Conservation (phyloP, 2,888 invertebrate genomes). For the Tenthredo amoena region DNA sequence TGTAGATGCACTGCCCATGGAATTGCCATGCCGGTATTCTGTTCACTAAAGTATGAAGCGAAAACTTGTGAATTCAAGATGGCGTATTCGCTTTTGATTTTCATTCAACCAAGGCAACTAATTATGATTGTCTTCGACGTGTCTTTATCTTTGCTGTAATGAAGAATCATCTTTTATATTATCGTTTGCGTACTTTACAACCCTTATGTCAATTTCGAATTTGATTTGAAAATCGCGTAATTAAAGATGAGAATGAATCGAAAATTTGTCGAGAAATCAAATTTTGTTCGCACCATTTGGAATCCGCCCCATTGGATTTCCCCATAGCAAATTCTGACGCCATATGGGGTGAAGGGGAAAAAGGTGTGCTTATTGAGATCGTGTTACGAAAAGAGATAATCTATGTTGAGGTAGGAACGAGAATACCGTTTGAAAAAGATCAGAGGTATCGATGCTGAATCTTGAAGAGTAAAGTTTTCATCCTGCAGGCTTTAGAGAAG, state of each 20-base stretch:
- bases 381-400: neutral
- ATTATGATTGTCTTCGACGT: neutral
- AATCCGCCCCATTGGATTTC: neutral
- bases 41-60: neutral
- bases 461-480: neutral
- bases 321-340: neutral
- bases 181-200: too few species aligned
- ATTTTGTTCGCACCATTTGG: too few species aligned
- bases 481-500: neutral
- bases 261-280: too few species aligned
- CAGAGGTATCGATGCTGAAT: neutral
- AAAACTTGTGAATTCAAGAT: neutral
- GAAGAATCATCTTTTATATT: neutral
- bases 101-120: neutral
- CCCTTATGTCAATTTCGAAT: too few species aligned
- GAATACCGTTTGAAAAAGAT: neutral
- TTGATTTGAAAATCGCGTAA: too few species aligned
- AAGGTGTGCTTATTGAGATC: neutral
- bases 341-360: neutral
- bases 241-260: too few species aligned
- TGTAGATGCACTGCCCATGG: neutral
- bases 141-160: neutral
- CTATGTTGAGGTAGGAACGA: neutral
- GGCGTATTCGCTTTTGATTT: neutral
- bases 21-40: conserved; percentile 1